phyloP scores from a whole-genome alignment of 2,888 invertebrate genomes.

The Callinectes sapidus region DNA sequence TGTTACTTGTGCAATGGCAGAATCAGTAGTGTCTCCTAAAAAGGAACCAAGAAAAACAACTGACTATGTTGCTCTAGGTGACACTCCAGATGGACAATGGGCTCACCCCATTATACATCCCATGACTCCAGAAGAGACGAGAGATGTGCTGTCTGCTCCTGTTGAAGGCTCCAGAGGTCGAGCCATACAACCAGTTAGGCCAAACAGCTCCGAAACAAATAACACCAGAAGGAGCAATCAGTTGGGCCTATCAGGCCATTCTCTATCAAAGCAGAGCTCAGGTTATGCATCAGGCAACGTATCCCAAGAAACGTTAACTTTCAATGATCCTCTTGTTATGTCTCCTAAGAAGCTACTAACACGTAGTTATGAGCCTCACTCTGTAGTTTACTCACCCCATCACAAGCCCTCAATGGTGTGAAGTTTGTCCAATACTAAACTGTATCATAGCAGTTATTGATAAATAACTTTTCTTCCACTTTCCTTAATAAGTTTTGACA shows the following conservation, averaged over 20 bases:
- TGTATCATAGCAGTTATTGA: constrained; percentile 36
- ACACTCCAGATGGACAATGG: constrained; percentile 51
- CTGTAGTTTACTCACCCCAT: constrained; percentile 60
- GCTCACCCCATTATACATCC: constrained; percentile 55
- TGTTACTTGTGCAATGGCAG: constrained; percentile 66
- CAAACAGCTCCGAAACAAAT: constrained; percentile 64
- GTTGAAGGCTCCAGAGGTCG: constrained; percentile 57
- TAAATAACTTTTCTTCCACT: constrained; percentile 4
- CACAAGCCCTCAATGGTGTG: constrained; percentile 64
- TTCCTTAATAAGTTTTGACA: not conserved
- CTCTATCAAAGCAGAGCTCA: constrained; percentile 71
- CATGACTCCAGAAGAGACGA: constrained; percentile 40
- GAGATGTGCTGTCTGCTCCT: constrained; percentile 61
- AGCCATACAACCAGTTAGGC: constrained; percentile 51
- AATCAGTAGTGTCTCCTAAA: constrained; percentile 56
- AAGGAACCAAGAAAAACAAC: constrained; percentile 49
- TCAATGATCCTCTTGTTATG: constrained; percentile 70
- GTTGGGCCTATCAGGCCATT: constrained; percentile 51
- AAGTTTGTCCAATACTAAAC: constrained; percentile 29
- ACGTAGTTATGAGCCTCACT: constrained; percentile 62
- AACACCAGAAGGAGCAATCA: constrained; percentile 53
- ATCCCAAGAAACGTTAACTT: constrained; percentile 68
- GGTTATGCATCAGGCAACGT: constrained; percentile 71
- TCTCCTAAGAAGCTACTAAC: constrained; percentile 71
- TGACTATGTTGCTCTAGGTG: constrained; percentile 57